Evolutionary conservation across 1,140 invertebrate genomes (phyloP).

Genomic region (Sycophila sp.): DNA sequence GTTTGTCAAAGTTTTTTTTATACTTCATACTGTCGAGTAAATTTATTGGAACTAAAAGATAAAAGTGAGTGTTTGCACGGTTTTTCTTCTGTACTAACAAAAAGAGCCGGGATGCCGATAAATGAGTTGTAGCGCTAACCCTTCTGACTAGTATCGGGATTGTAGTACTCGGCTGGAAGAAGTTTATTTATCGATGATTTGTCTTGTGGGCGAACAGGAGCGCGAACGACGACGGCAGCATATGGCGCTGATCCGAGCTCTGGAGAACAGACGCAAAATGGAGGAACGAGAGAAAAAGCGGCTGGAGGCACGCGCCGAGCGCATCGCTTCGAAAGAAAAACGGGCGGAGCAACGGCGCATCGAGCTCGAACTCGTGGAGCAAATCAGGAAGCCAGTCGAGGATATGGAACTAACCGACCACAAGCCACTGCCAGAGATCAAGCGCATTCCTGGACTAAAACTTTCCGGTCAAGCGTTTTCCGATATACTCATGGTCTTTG

Average conservation of each 20-base stretch:
- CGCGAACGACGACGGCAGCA: conserved; percentile 90
- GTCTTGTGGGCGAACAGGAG: conserved; percentile 71
- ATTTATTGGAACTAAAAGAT: too few relatives aligned
- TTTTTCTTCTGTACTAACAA: too few relatives aligned
- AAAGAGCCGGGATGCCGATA: too few relatives aligned
- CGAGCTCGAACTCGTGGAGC: conserved; percentile 85
- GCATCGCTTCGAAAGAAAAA: conserved; percentile 82
- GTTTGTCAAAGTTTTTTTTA: too few relatives aligned
- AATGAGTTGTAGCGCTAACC: background rate
- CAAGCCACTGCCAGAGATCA: conserved; percentile 78
- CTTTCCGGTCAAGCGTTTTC: conserved; percentile 89
- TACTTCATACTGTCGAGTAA: too few relatives aligned
- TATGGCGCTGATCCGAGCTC: conserved; percentile 85
- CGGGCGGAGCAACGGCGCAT: conserved; percentile 83
- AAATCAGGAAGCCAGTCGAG: conserved; percentile 89
- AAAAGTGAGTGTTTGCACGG: too few relatives aligned
- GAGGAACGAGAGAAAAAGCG: conserved; percentile 89
- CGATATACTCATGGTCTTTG: conserved; percentile 91
- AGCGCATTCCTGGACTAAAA: conserved; percentile 83
- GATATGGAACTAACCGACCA: conserved; percentile 82
- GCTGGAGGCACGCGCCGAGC: conserved; percentile 81
- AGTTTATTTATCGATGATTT: too few relatives aligned
- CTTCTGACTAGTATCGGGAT: too few relatives aligned
- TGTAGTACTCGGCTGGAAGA: too few relatives aligned
- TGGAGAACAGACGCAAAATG: conserved; percentile 85